Percentiles rank a stretch among this genome's conserved stretches.
Evolutionary conservation across 2,113 vertebrate species (phyloP).

Genomic region (Ictalurus punctatus): DNA sequence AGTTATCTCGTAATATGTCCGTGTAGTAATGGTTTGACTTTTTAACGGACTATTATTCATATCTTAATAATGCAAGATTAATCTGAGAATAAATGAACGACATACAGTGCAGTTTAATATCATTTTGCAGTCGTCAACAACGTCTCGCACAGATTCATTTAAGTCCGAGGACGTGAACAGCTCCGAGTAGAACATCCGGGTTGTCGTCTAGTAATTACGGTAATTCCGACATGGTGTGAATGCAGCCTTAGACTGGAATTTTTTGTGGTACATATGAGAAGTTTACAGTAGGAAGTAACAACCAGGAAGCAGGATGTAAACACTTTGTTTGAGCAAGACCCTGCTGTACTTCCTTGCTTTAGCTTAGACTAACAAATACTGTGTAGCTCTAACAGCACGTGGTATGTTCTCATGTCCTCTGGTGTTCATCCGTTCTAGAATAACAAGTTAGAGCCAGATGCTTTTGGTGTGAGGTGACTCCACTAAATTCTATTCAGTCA

Average conservation of each 20-base stretch:
- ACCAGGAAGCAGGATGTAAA: constrained; percentile 7
- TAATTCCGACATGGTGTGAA: too few species aligned
- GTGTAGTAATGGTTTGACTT: too few species aligned
- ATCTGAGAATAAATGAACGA: too few species aligned
- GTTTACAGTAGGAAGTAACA: constrained; percentile 12
- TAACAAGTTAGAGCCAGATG: neutral
- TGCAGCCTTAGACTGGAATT: neutral
- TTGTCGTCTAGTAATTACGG: too few species aligned
- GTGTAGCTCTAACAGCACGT: neutral
- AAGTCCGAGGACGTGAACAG: too few species aligned
- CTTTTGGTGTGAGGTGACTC: constrained; percentile 22
- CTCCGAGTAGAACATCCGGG: too few species aligned
- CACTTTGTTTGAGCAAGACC: neutral
- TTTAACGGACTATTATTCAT: too few species aligned
- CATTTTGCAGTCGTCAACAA: too few species aligned
- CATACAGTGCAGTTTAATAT: too few species aligned
- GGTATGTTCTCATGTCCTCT: constrained; percentile 13
- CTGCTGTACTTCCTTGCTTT: neutral
- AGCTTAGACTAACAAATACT: neutral
- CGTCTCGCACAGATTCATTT: too few species aligned
- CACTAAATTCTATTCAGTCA: neutral
- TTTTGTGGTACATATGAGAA: neutral
- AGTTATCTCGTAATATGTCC: too few species aligned
- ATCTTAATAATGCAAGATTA: too few species aligned
- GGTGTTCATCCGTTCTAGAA: neutral